These are phyloP conservation scores for Oncorhynchus tshawytscha DNA, from an alignment of 2,113 vertebrate species.

Conservation along the genomic window DNA sequence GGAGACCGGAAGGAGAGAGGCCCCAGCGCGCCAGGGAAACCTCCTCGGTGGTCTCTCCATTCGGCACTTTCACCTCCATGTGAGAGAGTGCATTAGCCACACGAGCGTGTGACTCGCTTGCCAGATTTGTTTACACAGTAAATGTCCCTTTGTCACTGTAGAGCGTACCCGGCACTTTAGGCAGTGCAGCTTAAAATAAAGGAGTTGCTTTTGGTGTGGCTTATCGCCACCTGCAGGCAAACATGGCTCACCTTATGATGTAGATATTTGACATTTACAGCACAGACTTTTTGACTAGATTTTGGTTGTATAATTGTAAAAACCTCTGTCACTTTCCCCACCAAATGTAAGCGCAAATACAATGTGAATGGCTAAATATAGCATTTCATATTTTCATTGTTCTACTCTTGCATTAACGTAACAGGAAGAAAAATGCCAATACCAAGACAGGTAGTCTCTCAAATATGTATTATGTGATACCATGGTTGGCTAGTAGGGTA, in stretches of 20 bases:
- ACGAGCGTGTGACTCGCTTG: constrained; percentile 45
- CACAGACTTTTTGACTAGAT: neutral
- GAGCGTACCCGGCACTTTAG: constrained; percentile 13
- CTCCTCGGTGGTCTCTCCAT: neutral
- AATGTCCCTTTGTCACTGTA: constrained; percentile 28
- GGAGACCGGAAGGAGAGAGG: neutral
- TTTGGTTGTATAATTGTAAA: constrained; percentile 11
- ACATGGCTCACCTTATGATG: constrained; percentile 9
- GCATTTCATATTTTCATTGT: too few species aligned
- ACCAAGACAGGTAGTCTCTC: neutral
- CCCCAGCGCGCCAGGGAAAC: neutral
- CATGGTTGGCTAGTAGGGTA: neutral
- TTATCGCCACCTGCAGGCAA: constrained; percentile 33
- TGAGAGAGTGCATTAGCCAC: constrained; percentile 57
- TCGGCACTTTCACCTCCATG: neutral
- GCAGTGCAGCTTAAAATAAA: constrained; percentile 34
- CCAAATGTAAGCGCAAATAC: too few species aligned
- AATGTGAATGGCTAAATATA: too few species aligned
- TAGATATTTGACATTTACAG: neutral
- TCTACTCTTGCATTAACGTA: too few species aligned
- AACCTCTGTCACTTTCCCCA: too few species aligned
- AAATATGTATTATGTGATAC: constrained; percentile 11
- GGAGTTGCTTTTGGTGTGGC: constrained; percentile 37
- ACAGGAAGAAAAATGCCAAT: neutral
- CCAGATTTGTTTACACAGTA: constrained; percentile 61